These are phyloP conservation scores for Cuniculus paca DNA, from an alignment of 2,797 vertebrate genomes.

Conservation along the genomic window DNA sequence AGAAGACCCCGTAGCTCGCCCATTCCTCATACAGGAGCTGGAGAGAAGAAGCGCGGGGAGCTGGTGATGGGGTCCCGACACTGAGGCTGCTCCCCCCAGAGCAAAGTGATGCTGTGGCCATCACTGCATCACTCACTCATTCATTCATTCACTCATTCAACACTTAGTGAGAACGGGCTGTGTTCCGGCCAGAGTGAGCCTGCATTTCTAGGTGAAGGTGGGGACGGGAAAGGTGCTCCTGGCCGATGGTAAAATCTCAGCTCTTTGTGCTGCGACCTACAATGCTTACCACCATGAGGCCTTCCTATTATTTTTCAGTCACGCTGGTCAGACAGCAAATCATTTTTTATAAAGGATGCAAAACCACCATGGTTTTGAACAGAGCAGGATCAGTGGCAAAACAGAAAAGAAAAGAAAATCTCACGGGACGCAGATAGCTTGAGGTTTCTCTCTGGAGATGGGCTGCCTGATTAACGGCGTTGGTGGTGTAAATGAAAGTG, in stretches of 20 bases:
- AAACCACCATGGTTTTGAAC: not conserved
- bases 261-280: not conserved
- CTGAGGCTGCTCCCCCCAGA: rapidly evolving
- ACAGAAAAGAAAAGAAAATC: not conserved
- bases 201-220: rapidly evolving
- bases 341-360: not conserved
- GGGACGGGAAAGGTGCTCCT: not conserved
- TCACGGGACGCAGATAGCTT: not conserved
- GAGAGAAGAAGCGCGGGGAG: constrained; percentile 63
- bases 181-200: rapidly evolving
- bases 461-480: not conserved
- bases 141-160: not conserved
- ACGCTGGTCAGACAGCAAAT: not conserved
- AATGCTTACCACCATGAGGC: rapidly evolving
- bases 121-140: rapidly evolving
- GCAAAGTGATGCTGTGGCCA: not conserved
- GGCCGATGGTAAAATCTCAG: not conserved
- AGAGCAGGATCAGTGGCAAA: not conserved
- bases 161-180: rapidly evolving
- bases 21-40: constrained; percentile 97
- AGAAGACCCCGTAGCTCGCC: constrained; percentile 98
- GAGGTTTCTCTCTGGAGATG: not conserved
- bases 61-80: rapidly evolving
- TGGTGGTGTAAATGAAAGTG: not conserved
- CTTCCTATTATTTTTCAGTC: rapidly evolving